Conservation (phyloP, 1,140 invertebrate species). For the Trypoxylus dichotomus region DNA sequence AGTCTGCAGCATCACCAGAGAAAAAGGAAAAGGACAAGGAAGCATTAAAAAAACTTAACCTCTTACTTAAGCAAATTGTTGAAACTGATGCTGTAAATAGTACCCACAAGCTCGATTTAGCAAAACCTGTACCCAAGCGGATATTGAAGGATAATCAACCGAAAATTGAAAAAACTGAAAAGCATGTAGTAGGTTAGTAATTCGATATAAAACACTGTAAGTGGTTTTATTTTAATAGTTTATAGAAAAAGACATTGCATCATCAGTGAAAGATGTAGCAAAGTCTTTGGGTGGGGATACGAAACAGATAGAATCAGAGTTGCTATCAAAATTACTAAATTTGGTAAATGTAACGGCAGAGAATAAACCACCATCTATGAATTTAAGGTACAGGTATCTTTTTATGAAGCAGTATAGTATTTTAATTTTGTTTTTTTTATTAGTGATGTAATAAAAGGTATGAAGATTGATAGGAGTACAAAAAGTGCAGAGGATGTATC, state of each 20-base stretch:
- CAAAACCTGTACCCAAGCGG: slow-evolving; percentile 41
- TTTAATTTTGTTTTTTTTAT: slow-evolving; percentile 31
- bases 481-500: slow-evolving; percentile 44
- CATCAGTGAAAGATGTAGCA: slow-evolving; percentile 72
- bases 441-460: slow-evolving; percentile 70
- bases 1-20: neutral
- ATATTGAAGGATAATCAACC: slow-evolving; percentile 35
- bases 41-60: slow-evolving; percentile 3
- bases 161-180: slow-evolving; percentile 32
- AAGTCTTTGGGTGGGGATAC: slow-evolving; percentile 64
- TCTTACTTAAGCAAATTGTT: slow-evolving; percentile 5
- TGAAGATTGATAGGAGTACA: slow-evolving; percentile 69
- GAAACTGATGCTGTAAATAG: neutral
- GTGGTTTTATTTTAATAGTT: slow-evolving; percentile 9
- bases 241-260: slow-evolving; percentile 54
- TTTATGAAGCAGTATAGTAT: slow-evolving; percentile 32
- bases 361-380: slow-evolving; percentile 36
- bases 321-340: slow-evolving; percentile 68
- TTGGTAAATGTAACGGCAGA: slow-evolving; percentile 27
- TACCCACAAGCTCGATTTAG: slow-evolving; percentile 39
- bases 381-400: slow-evolving; percentile 47
- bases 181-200: slow-evolving; percentile 36
- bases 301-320: slow-evolving; percentile 71
- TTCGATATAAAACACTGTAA: neutral
- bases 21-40: neutral